Evolutionary conservation across 2,113 vertebrate species (phyloP).

Genomic region (Crotalus tigris): DNA sequence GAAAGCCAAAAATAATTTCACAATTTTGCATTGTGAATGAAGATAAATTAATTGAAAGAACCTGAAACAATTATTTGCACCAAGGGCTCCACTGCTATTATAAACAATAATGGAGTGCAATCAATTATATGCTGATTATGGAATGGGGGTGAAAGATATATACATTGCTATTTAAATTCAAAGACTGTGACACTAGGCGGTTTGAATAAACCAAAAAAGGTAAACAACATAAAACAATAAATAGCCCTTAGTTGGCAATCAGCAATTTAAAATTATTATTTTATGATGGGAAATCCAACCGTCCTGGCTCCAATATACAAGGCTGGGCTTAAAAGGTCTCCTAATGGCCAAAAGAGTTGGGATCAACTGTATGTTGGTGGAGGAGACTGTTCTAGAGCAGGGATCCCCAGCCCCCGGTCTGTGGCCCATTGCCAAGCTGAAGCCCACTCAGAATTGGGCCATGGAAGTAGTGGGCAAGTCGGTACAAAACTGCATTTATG

Average conservation of each 20-base stretch:
- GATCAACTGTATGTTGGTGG: not conserved
- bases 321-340: not conserved
- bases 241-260: not conserved
- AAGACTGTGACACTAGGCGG: not conserved
- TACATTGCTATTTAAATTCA: not conserved
- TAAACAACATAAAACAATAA: not conserved
- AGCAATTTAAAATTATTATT: not conserved
- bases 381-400: not conserved
- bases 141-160: not conserved
- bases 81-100: not conserved
- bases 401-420: not conserved
- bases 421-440: not conserved
- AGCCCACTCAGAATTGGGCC: not conserved
- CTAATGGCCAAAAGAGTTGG: not conserved
- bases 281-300: not conserved
- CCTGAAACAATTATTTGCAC: not conserved
- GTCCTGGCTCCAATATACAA: not conserved
- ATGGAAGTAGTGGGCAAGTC: accelerated
- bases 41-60: not conserved
- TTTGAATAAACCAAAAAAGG: not conserved
- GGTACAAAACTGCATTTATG: not conserved
- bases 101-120: not conserved
- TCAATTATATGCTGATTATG: not conserved
- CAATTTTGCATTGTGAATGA: not conserved
- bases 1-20: not conserved